Conservation (phyloP, 1,140 invertebrate species). For the Zaprionus lachaisei region DNA sequence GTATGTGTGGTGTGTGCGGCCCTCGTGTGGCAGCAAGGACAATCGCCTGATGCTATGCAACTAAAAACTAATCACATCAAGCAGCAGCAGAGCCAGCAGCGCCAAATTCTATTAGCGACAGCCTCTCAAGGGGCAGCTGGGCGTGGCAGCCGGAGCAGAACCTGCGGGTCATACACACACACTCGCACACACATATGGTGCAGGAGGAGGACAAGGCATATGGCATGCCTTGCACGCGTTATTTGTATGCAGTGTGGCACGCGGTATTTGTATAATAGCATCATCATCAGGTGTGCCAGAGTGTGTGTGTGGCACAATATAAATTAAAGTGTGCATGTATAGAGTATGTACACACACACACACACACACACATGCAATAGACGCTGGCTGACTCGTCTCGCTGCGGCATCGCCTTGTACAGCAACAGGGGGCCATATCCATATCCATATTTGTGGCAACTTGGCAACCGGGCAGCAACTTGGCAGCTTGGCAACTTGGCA, state of each 20-base stretch:
- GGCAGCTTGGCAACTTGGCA: conserved; percentile 40
- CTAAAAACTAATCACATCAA: conserved; percentile 59
- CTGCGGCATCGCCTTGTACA: conserved; percentile 43
- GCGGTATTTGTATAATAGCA: conserved; percentile 73
- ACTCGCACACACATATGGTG: too few species aligned
- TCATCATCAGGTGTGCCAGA: conserved; percentile 53
- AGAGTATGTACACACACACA: conserved; percentile 1
- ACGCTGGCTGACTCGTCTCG: background rate
- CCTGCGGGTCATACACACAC: background rate
- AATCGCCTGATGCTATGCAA: conserved; percentile 64
- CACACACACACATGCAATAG: conserved; percentile 2
- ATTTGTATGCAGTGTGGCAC: conserved; percentile 76
- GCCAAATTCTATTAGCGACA: conserved; percentile 47
- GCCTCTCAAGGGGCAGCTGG: background rate
- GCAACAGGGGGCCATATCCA: conserved; percentile 49
- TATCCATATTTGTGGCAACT: conserved; percentile 59
- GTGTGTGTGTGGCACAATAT: conserved; percentile 49
- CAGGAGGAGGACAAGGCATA: conserved; percentile 30
- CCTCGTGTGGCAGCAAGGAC: conserved; percentile 40
- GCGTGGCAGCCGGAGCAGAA: background rate
- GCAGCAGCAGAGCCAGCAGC: conserved; percentile 4
- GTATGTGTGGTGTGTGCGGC: background rate
- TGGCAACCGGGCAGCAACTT: conserved; percentile 18
- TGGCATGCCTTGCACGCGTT: conserved; percentile 32
- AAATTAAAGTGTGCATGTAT: conserved; percentile 52